phyloP scores from a whole-genome alignment of 2,888 invertebrate genomes.

The Artemia sp. region DNA sequence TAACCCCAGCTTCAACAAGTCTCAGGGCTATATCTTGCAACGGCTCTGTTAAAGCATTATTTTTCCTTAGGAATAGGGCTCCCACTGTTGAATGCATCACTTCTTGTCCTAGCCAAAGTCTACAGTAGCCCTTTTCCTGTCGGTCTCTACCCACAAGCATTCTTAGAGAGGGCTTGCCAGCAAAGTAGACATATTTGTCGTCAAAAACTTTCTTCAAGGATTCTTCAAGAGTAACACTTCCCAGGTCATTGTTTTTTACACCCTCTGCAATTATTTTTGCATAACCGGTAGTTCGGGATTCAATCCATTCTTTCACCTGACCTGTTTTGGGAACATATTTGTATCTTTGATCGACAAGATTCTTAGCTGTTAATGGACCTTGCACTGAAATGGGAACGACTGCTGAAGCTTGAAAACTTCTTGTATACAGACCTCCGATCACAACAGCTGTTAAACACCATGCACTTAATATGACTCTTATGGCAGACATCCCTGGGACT shows the following conservation, averaged over 20 bases:
- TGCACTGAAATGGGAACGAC: background rate
- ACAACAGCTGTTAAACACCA: background rate
- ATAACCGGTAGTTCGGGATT: background rate
- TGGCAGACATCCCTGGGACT: background rate
- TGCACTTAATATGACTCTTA: background rate
- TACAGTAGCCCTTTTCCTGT: background rate
- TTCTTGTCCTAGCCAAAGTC: background rate
- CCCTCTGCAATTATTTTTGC: background rate
- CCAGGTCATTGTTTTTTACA: background rate
- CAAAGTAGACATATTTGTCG: background rate
- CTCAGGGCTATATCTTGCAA: background rate
- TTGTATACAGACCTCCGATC: background rate
- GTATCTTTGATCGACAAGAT: constrained; percentile 5
- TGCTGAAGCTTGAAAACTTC: background rate
- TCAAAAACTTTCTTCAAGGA: background rate
- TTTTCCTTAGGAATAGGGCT: background rate
- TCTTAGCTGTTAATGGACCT: background rate
- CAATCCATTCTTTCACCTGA: background rate
- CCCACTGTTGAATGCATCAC: background rate
- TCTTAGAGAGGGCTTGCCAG: background rate
- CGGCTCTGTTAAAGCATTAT: background rate
- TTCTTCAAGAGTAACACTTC: background rate
- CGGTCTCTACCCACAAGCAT: background rate
- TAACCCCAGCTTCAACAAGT: background rate
- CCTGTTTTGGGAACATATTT: constrained; percentile 9